These are phyloP conservation scores for Aptenodytes patagonicus DNA, from an alignment of 2,113 vertebrate species.

Conservation along the genomic window DNA sequence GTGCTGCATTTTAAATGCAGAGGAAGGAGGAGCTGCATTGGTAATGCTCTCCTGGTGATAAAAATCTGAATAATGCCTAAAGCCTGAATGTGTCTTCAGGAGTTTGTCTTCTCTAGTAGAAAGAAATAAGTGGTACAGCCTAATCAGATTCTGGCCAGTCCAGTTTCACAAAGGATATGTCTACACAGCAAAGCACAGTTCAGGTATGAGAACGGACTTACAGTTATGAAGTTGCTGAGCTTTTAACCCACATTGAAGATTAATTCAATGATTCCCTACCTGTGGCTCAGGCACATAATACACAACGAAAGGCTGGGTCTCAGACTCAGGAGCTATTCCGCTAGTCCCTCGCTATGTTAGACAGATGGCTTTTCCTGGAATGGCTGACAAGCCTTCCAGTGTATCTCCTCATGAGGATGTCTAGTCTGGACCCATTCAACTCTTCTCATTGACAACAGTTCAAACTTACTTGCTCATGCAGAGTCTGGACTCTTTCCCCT, in stretches of 20 bases:
- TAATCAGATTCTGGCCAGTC: not conserved
- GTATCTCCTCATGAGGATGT: not conserved
- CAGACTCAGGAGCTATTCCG: not conserved
- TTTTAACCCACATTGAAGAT: not conserved
- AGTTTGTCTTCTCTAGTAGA: not conserved
- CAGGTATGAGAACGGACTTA: not conserved
- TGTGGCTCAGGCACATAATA: not conserved
- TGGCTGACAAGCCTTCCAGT: not conserved
- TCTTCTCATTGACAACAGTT: not conserved
- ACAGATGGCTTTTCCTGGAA: not conserved
- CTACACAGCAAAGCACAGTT: not conserved
- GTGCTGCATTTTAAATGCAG: slow-evolving; percentile 2
- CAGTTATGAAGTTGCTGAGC: not conserved
- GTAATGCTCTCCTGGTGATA: slow-evolving; percentile 12
- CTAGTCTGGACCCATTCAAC: not conserved
- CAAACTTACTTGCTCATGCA: not conserved
- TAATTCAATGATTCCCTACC: not conserved
- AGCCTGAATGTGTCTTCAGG: not conserved
- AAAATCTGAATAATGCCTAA: slow-evolving; percentile 29
- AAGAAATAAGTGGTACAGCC: not conserved
- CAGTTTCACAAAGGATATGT: not conserved
- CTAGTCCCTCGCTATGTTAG: not conserved
- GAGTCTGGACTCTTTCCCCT: not conserved
- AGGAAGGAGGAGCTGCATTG: not conserved
- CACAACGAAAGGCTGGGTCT: not conserved